These are phyloP conservation scores for Halcyon leucocephala DNA, from an alignment of 2,797 vertebrate genomes.

Conservation along the genomic window DNA sequence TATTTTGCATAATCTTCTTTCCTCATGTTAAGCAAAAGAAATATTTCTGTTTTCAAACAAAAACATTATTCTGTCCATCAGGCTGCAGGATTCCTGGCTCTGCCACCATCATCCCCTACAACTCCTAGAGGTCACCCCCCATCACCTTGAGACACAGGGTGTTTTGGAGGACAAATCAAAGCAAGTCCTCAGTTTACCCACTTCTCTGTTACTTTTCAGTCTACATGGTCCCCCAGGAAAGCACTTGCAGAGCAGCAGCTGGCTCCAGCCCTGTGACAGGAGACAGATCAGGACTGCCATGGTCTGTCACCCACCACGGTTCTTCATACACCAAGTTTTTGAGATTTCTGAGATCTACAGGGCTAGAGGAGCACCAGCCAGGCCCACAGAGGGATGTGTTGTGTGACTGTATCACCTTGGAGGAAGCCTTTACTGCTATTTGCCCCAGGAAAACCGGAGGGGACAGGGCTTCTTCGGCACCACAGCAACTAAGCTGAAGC, in stretches of 20 bases:
- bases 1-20: not conserved
- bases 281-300: not conserved
- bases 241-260: not conserved
- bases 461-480: not conserved
- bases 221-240: not conserved
- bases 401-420: not conserved
- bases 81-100: not conserved
- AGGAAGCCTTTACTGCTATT: not conserved
- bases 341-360: not conserved
- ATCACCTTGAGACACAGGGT: not conserved
- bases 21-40: not conserved
- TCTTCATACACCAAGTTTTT: not conserved
- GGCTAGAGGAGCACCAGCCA: not conserved
- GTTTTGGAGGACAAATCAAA: not conserved
- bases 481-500: not conserved
- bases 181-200: not conserved
- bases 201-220: not conserved
- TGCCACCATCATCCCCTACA: not conserved
- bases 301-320: not conserved
- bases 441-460: constrained; percentile 1
- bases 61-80: not conserved
- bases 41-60: not conserved
- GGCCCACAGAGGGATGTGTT: not conserved
- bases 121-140: not conserved
- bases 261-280: not conserved